Evolutionary conservation across 2,888 invertebrate species (phyloP).

Genomic region (Emmelina monodactyla): DNA sequence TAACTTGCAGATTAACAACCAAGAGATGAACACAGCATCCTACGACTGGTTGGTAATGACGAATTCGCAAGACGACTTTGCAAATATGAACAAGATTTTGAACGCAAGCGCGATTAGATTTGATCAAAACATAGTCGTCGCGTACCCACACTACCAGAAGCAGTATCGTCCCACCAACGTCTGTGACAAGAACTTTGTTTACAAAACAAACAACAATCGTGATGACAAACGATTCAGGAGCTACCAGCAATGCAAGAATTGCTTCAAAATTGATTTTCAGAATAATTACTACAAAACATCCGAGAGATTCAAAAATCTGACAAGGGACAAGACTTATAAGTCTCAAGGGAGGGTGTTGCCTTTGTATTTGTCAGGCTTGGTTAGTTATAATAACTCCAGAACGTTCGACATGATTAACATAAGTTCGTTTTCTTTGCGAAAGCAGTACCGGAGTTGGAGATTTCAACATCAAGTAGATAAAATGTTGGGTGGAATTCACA

Average conservation of each 20-base stretch:
- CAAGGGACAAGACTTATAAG: slow-evolving; percentile 28
- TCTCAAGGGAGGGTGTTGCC: slow-evolving; percentile 23
- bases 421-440: slow-evolving; percentile 26
- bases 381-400: slow-evolving; percentile 33
- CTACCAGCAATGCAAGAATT: slow-evolving; percentile 13
- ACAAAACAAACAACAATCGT: slow-evolving; percentile 19
- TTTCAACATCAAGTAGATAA: slow-evolving; percentile 13
- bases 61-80: slow-evolving; percentile 30
- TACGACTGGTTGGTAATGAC: slow-evolving; percentile 44
- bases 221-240: slow-evolving; percentile 2
- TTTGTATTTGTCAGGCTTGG: slow-evolving; percentile 30
- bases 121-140: slow-evolving; percentile 42
- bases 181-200: slow-evolving; percentile 35
- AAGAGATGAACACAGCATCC: slow-evolving; percentile 31
- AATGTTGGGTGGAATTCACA: slow-evolving; percentile 20
- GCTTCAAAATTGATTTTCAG: slow-evolving; percentile 27
- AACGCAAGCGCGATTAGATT: slow-evolving; percentile 41
- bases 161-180: too few species aligned
- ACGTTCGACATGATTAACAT: slow-evolving; percentile 35
- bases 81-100: slow-evolving; percentile 31
- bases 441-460: slow-evolving; percentile 20
- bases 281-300: slow-evolving; percentile 35
- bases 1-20: background rate
- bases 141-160: slow-evolving; percentile 25
- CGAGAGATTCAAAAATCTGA: slow-evolving; percentile 33